These are phyloP conservation scores for Dascillus cervinus DNA, from an alignment of 2,888 invertebrate genomes.

Conservation along the genomic window DNA sequence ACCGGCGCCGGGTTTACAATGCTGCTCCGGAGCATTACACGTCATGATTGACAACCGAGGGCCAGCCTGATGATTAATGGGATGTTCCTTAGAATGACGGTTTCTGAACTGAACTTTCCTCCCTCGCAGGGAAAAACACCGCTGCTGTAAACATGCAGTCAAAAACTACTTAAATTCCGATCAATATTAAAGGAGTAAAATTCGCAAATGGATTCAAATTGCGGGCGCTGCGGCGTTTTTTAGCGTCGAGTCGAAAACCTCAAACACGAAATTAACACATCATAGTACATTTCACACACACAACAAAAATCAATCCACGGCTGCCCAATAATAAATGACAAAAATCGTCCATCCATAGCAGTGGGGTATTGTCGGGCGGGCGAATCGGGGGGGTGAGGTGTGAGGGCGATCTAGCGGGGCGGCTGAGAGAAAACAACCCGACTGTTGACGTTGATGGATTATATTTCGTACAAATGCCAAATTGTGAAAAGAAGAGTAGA, in stretches of 20 bases:
- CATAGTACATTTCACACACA: constrained; percentile 35
- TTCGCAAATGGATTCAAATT: not conserved
- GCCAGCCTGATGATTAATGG: constrained; percentile 42
- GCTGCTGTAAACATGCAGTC: constrained; percentile 17
- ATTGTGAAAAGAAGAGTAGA: constrained; percentile 46
- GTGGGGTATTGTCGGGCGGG: constrained; percentile 41
- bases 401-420: constrained; percentile 28
- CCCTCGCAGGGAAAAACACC: constrained; percentile 18
- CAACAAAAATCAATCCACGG: constrained; percentile 41
- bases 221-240: not conserved
- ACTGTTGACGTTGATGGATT: constrained; percentile 47
- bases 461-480: constrained; percentile 48
- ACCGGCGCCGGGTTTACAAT: too few species aligned
- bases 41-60: constrained; percentile 42
- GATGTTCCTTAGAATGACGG: constrained; percentile 42
- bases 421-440: constrained; percentile 45
- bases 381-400: constrained; percentile 25
- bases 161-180: constrained; percentile 14
- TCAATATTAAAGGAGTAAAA: constrained; percentile 8
- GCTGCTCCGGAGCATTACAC: constrained; percentile 14
- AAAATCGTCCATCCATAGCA: constrained; percentile 45
- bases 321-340: constrained; percentile 45
- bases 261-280: constrained; percentile 38
- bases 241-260: constrained; percentile 15
- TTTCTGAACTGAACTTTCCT: constrained; percentile 36